Base-by-base conservation (phyloP, 2,888 invertebrate genomes). In the Drosophila emarginata region DNA sequence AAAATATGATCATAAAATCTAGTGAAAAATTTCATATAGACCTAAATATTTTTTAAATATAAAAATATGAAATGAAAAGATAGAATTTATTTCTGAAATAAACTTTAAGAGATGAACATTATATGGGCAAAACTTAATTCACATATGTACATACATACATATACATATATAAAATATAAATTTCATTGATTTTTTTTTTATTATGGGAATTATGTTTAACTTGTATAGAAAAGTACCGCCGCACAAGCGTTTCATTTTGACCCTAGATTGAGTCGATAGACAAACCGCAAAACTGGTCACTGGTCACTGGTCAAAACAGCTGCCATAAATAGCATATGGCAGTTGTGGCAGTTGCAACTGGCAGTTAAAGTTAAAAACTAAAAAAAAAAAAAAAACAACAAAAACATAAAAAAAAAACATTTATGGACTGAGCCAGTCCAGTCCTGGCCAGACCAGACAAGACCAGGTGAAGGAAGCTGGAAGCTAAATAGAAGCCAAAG, bases 301-400 rank as follows among this genome's bases (percentile, higher is more conserved):
- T 51, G 65, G 45, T 45, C 56, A 62, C 45, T 45, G 45, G 45
- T 45, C 45, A 45, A 45, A 45, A 45, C 76, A 67, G 83, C 80
- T 85, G 71, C 82, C 82, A 82, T 82, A 82, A 86, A 79, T 65
- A 71, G 70, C 71, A 63, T 51, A 50, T 39, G 56, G 62, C 66
- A 67, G 66, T 67, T 40, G 64, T 66, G 23, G 65, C 67, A 66
- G 66, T 67, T 58, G 62, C 57, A 65, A 26, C 62, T 21, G 60
- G 45, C 45, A 45, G 45, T 45, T 45, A 45, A 45, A 45, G 45
- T 45, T 45, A 45, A 45, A 18, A 45, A 11, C 3, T 21, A 45
- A 40, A 1, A 15, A 40, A 39, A 40, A 15, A 40, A 0, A 15
- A 9, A 40, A 40, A 40, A 4, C n/a, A n/a, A n/a, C n/a, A n/a